Evolutionary conservation across 2,888 invertebrate genomes (phyloP), one percentile per base, ranked within the genome.

Genomic region (Escarpia spicata): DNA sequence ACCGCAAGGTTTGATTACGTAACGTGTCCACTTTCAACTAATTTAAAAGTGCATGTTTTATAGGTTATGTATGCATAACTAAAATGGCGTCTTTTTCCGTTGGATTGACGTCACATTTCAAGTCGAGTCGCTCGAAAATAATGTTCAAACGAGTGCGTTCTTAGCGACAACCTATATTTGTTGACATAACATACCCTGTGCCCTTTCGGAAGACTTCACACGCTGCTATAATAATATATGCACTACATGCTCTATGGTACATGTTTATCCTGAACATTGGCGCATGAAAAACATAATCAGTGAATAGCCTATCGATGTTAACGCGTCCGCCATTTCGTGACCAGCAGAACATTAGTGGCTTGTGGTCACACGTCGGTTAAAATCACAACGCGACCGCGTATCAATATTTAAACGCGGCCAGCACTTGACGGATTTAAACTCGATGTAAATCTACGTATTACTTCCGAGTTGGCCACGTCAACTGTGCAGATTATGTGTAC

Each of bases 381-480:
- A 75, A 75, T 26, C 60, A 75, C 60, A 75, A 75, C 26, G 26
- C 15, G 26, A 75, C 60, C 60, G 60, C 60, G 26, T 15, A 19
- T 75, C 60, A 75, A 75, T 75, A 75, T 75, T 75, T 75, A 75
- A 75, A 75, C 60, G 19, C 60, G 60, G 19, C 60, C 60, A 75
- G 60, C 60, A 75, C 60, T 75, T 75, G 60, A 75, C 60, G 60
- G 60, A 15, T 75, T 75, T 75, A 75, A 75, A 19, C 60, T 2
- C 60, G 60, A 75, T 75, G 60, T 75, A 75, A 75, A 75, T 75
- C 60, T 75, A 75, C 60, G 60, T 75, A 75, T 75, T 75, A 75
- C 60, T 2, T 15, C 60, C 60, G 60, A 75, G 60, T 75, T 75
- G 60, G 60, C 2, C 60, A 75, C 60, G 60, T 75, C 60, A 75